Base-by-base conservation (phyloP, 2,113 vertebrate genomes). In the Symphodus melops region DNA sequence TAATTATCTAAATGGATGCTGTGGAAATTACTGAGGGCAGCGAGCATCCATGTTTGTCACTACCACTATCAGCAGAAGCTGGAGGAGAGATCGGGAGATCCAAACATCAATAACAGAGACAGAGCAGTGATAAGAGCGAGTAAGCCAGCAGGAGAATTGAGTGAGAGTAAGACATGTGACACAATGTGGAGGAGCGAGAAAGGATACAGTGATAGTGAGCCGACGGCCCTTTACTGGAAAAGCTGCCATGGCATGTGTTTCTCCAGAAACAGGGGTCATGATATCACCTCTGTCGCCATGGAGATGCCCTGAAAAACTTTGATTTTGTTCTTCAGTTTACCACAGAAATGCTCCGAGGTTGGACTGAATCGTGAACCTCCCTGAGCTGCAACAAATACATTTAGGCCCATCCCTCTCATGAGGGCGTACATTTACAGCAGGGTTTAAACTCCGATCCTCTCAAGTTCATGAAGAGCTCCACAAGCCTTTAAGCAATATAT, bases 11-110 rank as follows among this genome's bases (percentile, higher is more conserved):
- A 33, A 33, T 33, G 28, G 28, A 33, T 33, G 73, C 86, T 37
- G 80, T 9, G 60, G 87, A 85, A 86, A 91, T 91, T 85, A 90
- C 83, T 20, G 70, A 68, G 87, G 81, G 79, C 81, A 82, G 64
- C 56, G 76, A 75, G 80, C 88, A 85, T 90, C 86, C 86, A 79
- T 90, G 89, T 91, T 81, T 89, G 86, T 90, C 88, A 90, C 68
- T 79, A 54, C 72, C 84, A 51, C 59, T 63, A 46, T 77, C 80
- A 33, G 74, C 64, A 52, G 74, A 60, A 53, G 66, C 62, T 37
- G 73, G 83, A 79, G 79, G 79, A 73, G 57, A 88, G 86, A 89
- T 88, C 85, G 83, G 72, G 81, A 82, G 85, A 87, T 80, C 67
- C 14, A 83, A 52, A 79, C 88, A 72, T 89, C 88, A 88, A 82